phyloP scores from a whole-genome alignment of 2,113 vertebrate genomes.

The Etheostoma spectabile region DNA sequence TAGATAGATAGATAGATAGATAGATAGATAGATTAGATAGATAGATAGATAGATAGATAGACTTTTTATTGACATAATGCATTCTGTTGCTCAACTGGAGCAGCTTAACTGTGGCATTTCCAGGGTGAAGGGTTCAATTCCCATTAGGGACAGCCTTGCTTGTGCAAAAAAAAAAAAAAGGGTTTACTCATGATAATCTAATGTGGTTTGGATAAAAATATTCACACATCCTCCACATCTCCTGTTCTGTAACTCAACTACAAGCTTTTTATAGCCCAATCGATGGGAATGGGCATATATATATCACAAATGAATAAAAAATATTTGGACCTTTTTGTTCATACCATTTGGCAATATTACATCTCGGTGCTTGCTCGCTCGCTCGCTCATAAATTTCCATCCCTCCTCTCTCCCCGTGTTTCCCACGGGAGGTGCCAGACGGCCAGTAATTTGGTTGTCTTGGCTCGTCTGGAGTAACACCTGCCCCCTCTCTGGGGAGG shows the following conservation, averaged over 20 bases:
- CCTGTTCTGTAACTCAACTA: constrained; percentile 52
- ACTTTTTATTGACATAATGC: constrained; percentile 10
- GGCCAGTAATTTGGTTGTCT: constrained; percentile 99
- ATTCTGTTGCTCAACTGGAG: constrained; percentile 44
- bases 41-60: neutral
- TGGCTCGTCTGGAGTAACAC: constrained; percentile 99
- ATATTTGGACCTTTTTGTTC: constrained; percentile 78
- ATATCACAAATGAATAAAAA: constrained; percentile 74
- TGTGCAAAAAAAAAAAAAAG: constrained; percentile 8
- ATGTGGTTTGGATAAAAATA: constrained; percentile 60
- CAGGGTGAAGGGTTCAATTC: constrained; percentile 66
- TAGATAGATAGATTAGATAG: neutral
- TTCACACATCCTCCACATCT: constrained; percentile 33
- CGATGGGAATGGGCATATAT: constrained; percentile 41
- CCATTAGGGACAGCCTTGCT: constrained; percentile 51
- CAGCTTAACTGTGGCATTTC: constrained; percentile 61
- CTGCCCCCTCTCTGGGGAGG: constrained; percentile 97
- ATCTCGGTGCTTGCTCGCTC: constrained; percentile 52
- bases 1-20: constrained; percentile 23
- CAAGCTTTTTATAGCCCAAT: constrained; percentile 57
- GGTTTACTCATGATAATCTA: constrained; percentile 56
- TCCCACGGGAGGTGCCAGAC: constrained; percentile 96
- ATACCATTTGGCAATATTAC: constrained; percentile 79
- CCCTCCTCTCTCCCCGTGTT: constrained; percentile 82
- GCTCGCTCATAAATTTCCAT: constrained; percentile 85